Evolutionary conservation across 2,888 invertebrate genomes (phyloP), one percentile per base, ranked within the genome.

Genomic region (Desoria tigrina): DNA sequence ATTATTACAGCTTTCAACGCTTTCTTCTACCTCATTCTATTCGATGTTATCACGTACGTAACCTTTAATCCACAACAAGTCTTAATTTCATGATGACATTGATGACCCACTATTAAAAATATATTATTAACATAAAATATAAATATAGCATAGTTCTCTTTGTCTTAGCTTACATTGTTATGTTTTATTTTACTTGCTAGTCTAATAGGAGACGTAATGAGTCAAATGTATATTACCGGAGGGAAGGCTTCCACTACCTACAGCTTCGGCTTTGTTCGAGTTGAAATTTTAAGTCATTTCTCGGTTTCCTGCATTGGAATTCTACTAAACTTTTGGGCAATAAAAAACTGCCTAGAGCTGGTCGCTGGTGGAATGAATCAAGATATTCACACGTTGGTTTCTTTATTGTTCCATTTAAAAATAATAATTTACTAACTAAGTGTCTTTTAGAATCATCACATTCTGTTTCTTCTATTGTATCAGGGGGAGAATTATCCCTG

Each of bases 221-320:
- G 69, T 61, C 72, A 73, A 27, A 67, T 60, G 55, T 76, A 71
- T 59, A 57, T 64, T 3, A 66, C 63, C 23, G 69, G 72, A 28
- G 73, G 74, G 27, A 76, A 74, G 45, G 71, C 69, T 26, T 74
- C 76, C 9, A 69, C 73, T n/a, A 66, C 68, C 11, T 76, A 67
- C 42, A 73, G 72, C 59, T 76, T 76, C 51, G 74, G 74, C 4
- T 73, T 66, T 50, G 66, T 71, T 7, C 64, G 76, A 27, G 67
- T 76, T 1, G 74, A 76, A 66, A 71, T 76, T 6, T 39, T 76
- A 1, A 70, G 65, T 11, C 76, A 76, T 65, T 76, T 76, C 65
- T 69, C 73, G 2, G 66, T 74, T 56, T 28, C 74, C 28, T 73
- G 74, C 53, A 61, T 76, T 14, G 74, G 74, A 7, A 37, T 76